phyloP scores from a whole-genome alignment of 2,888 invertebrate genomes.

The Odontocolon sp. region DNA sequence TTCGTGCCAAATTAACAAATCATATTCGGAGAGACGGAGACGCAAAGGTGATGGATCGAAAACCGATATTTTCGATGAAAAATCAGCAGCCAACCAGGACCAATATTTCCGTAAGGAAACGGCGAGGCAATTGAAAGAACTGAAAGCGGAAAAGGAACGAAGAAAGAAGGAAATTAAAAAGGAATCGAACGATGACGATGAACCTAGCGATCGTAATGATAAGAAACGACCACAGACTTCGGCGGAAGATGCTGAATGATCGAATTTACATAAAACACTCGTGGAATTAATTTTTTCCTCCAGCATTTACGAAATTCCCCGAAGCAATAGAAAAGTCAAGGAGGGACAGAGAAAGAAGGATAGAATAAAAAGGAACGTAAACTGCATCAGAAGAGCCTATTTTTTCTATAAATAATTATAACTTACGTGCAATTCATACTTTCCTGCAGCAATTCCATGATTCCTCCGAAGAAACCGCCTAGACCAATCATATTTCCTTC shows the following conservation, averaged over 20 bases:
- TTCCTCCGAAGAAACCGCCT: slow-evolving; percentile 76
- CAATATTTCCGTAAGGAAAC: slow-evolving; percentile 75
- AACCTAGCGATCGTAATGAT: slow-evolving; percentile 12
- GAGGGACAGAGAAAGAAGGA: too few relatives aligned
- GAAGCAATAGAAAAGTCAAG: too few relatives aligned
- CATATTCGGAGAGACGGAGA: slow-evolving; percentile 70
- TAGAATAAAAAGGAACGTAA: too few relatives aligned
- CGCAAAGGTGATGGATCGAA: slow-evolving; percentile 74
- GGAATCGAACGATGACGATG: not conserved
- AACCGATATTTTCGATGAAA: slow-evolving; percentile 74
- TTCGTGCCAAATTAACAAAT: slow-evolving; percentile 34
- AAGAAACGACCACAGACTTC: slow-evolving; percentile 19
- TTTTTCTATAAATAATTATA: not conserved
- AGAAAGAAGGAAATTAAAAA: slow-evolving; percentile 12
- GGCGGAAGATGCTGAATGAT: too few relatives aligned
- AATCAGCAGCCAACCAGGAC: slow-evolving; percentile 72
- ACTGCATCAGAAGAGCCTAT: too few relatives aligned
- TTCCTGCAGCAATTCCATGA: slow-evolving; percentile 73
- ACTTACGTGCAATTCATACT: slow-evolving; percentile 78
- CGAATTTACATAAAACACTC: too few relatives aligned
- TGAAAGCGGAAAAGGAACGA: slow-evolving; percentile 53
- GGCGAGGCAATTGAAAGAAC: slow-evolving; percentile 68
- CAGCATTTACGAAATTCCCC: too few relatives aligned
- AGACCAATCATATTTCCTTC: slow-evolving; percentile 68
- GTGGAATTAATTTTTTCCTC: too few relatives aligned